Evolutionary conservation across 2,888 invertebrate species (phyloP), one percentile per base, ranked within the genome.

Genomic region (Lepidochitona cinerea): DNA sequence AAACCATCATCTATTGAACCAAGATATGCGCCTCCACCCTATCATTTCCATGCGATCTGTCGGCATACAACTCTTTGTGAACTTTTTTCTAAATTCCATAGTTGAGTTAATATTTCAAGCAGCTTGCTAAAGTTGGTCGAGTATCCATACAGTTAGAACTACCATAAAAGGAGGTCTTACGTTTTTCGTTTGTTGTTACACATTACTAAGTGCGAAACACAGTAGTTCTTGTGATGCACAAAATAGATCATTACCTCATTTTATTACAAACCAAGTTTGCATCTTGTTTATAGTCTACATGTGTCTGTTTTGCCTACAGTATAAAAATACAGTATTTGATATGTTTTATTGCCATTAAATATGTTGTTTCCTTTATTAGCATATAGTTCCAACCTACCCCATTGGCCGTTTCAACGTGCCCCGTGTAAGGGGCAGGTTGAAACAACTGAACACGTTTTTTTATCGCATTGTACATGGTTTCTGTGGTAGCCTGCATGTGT

Each of bases 341-440:
- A 29, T 29, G 14, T 23, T n/a, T n/a, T 4, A 14, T 29, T 4
- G 12, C 1, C 26, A 14, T 2, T 4, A 23, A 29, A 18, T 59
- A 29, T 23, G 12, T 59, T 59, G 59, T 59, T 59, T 29, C 12
- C 23, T 59, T 59, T 59, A 14, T 23, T 59, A 29, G 29, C 26
- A 26, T 59, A 18, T 23, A 3, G 66, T 35, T 66, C 66, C 66
- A 66, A 66, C 66, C 66, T 59, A 3, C 66, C 66, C 59, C 66
- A 2, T 32, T 18, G 18, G 29, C 9, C 37, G 5, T 66, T 66
- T 33, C 66, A 66, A 36, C 66, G 35, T 36, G 3, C 5, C 66
- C 66, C 66, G 29, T 37, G 37, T 26, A 23, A 18, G 66, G 37
- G 66, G n/a, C n/a, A n/a, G n/a, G n/a, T n/a, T n/a, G n/a, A 1